Conservation (phyloP, 2,888 invertebrate genomes). For the Arctia plantaginis region DNA sequence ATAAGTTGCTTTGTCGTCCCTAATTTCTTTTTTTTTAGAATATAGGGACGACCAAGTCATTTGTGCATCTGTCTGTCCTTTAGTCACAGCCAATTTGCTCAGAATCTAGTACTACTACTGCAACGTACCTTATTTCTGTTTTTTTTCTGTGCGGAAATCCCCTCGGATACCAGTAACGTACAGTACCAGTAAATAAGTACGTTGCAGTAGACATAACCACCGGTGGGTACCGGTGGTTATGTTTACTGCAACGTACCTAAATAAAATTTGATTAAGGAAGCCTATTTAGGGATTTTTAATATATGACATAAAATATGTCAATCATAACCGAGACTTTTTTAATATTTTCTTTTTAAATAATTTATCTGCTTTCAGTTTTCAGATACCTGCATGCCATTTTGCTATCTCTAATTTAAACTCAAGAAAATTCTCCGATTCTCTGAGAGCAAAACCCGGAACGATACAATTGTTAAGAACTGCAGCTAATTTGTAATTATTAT, state of each 20-base stretch:
- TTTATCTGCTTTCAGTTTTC: constrained; percentile 35
- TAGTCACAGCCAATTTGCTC: background rate
- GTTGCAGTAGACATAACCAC: no score
- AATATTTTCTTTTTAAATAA: constrained; percentile 19
- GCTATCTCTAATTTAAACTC: constrained; percentile 15
- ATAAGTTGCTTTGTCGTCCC: constrained; percentile 9
- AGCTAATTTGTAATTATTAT: background rate
- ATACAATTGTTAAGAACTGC: background rate
- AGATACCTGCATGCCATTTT: constrained; percentile 35
- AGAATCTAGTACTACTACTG: no score
- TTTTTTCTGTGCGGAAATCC: no score
- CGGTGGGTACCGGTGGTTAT: no score
- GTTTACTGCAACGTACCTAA: no score
- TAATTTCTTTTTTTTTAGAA: background rate
- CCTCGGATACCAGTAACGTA: no score
- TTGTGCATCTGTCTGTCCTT: background rate
- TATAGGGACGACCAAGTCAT: background rate
- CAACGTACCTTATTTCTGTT: no score
- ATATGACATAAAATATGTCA: background rate
- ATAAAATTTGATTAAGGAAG: background rate
- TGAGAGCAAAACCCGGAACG: background rate
- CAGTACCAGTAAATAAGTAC: no score
- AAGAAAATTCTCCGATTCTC: background rate
- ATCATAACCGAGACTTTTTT: background rate
- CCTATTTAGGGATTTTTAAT: background rate